A percentile compares a stretch with the other conserved stretches of the same genome.
phyloP scores from a whole-genome alignment of 2,888 invertebrate genomes.

The Philereme transversata region DNA sequence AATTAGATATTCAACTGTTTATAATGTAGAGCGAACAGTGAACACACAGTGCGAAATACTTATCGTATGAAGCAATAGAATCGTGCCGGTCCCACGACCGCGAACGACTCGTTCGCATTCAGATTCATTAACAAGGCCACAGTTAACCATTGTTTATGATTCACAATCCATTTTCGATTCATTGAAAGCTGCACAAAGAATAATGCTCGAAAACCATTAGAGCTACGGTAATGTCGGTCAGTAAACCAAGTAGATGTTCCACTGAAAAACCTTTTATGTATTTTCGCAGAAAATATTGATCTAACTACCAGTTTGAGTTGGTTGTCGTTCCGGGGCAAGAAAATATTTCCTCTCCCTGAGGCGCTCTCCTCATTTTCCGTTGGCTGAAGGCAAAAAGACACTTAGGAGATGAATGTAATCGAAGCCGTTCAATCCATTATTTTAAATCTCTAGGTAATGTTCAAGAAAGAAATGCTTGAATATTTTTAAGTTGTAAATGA shows the following conservation, averaged over 20 bases:
- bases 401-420: slow-evolving; percentile 45
- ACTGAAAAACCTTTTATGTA: slow-evolving; percentile 32
- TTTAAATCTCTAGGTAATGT: slow-evolving; percentile 32
- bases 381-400: slow-evolving; percentile 53
- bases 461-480: slow-evolving; percentile 18
- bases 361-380: slow-evolving; percentile 52
- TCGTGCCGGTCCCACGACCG: slow-evolving; percentile 60
- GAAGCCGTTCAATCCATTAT: slow-evolving; percentile 33
- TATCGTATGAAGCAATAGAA: slow-evolving; percentile 46
- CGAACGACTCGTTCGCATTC: slow-evolving; percentile 52
- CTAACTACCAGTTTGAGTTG: slow-evolving; percentile 44
- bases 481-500: slow-evolving; percentile 34
- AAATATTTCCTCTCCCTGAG: slow-evolving; percentile 47
- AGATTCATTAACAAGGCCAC: slow-evolving; percentile 75
- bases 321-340: slow-evolving; percentile 43
- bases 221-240: slow-evolving; percentile 28
- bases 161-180: slow-evolving; percentile 52
- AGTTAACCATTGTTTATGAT: slow-evolving; percentile 63
- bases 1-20: slow-evolving; percentile 1
- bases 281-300: slow-evolving; percentile 43
- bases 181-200: slow-evolving; percentile 39
- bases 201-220: slow-evolving; percentile 27
- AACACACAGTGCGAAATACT: slow-evolving; percentile 44
- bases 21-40: slow-evolving; percentile 30
- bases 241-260: slow-evolving; percentile 28